These are phyloP conservation scores for Cotesia vestalis DNA, from an alignment of 1,140 invertebrate genomes.

Conservation along the genomic window DNA sequence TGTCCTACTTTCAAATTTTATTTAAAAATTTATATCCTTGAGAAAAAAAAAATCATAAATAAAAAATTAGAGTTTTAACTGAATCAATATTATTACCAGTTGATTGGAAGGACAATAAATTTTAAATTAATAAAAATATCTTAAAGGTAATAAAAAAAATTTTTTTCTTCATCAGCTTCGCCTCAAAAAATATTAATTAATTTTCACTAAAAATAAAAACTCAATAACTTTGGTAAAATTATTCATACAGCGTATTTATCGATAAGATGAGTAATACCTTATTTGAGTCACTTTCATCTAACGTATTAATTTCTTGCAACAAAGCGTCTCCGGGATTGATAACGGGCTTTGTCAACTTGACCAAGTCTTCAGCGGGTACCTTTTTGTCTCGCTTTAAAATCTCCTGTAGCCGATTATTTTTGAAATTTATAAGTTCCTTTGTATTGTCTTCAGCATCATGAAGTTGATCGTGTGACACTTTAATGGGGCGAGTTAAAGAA, in stretches of 20 bases:
- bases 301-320: constrained; percentile 50
- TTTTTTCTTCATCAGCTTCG: too few relatives aligned
- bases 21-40: too few relatives aligned
- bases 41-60: too few relatives aligned
- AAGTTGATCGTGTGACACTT: background rate
- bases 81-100: too few relatives aligned
- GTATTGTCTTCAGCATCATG: background rate
- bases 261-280: constrained; percentile 28
- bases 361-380: constrained; percentile 6
- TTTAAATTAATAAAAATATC: too few relatives aligned
- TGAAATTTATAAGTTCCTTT: background rate
- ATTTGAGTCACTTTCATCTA: constrained; percentile 48
- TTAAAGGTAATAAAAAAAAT: too few relatives aligned
- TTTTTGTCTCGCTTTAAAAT: constrained; percentile 19
- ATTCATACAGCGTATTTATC: background rate
- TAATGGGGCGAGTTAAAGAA: background rate
- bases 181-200: too few relatives aligned
- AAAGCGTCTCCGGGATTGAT: constrained; percentile 48
- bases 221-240: background rate
- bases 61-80: too few relatives aligned
- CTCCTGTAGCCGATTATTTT: constrained; percentile 3
- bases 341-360: constrained; percentile 30
- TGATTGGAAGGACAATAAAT: too few relatives aligned
- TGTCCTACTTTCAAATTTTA: too few relatives aligned
- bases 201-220: constrained; percentile 21